phyloP scores from a whole-genome alignment of 2,797 vertebrate genomes.

The Helostoma temminkii region DNA sequence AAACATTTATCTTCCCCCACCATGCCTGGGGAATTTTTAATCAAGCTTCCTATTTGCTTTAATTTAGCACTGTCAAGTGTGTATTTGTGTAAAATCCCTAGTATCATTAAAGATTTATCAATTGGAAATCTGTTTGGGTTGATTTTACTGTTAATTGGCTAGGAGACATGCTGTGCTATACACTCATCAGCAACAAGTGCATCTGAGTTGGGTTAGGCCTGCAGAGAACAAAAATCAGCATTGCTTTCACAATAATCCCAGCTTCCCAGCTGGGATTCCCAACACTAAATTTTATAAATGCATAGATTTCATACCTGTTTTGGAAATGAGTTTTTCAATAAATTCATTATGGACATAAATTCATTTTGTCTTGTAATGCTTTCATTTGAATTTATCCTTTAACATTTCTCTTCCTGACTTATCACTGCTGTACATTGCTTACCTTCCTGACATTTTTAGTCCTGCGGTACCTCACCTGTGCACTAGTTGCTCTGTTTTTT shows the following conservation, averaged over 20 bases:
- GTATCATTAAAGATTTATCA: slow-evolving; percentile 99
- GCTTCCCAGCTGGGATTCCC: neutral
- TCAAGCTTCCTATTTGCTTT: slow-evolving; percentile 98
- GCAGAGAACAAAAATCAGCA: slow-evolving; percentile 19
- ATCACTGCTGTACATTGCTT: neutral
- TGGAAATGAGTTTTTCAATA: neutral
- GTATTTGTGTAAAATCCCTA: slow-evolving; percentile 96
- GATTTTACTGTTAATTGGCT: slow-evolving; percentile 94
- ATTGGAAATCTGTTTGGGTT: slow-evolving; percentile 94
- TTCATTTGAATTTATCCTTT: neutral
- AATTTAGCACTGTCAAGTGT: slow-evolving; percentile 95
- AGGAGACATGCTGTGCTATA: slow-evolving; percentile 79
- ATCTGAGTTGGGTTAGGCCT: slow-evolving; percentile 13
- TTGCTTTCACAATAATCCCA: neutral
- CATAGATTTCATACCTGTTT: neutral
- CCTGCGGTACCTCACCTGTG: slow-evolving; percentile 1
- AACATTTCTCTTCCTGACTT: neutral
- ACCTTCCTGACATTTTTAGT: neutral
- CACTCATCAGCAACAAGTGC: slow-evolving; percentile 80
- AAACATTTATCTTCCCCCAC: slow-evolving; percentile 90
- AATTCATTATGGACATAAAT: neutral
- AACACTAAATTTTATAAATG: neutral
- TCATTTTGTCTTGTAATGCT: neutral
- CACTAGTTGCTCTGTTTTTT: neutral
- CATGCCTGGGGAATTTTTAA: slow-evolving; percentile 93